Evolutionary conservation across 1,140 invertebrate species (phyloP), one percentile per base, ranked within the genome.

Genomic region (Neodiprion fabricii): DNA sequence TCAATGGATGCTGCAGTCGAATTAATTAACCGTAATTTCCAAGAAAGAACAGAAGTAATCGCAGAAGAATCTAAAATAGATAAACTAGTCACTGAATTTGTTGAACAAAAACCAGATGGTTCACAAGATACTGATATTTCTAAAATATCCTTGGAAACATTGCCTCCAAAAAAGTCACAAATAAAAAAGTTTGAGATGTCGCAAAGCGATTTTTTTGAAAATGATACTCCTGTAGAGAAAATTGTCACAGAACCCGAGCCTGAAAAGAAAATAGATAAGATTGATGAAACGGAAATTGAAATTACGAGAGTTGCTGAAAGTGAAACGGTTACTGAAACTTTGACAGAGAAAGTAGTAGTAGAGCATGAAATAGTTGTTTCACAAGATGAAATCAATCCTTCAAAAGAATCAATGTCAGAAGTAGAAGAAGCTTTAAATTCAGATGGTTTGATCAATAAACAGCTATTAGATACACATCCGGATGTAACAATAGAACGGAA

Each of bases 171-270:
- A 61, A 88, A 88, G 21, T 87, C 83, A 0, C 86, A 88, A 71
- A 88, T 86, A 12, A 89, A 89, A 76, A 89, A 87, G 70, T 88
- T 88, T 75, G 86, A 89, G 70, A 73, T 84, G 61, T 85, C 86
- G 0, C 85, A 86, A 72, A 77, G 84, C 50, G 84, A 87, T 77
- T 77, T 78, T 70, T 79, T 83, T 70, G 82, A 83, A 5, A 76
- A 74, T 47, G 72, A 78, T 69, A 12, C 70, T 21, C n/a, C 48
- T 4, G 23, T 23, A 71, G 48, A 71, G 12, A 71, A 71, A 48
- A 71, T 14, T 71, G 70, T 50, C 48, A 48, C 47, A 50, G 47
- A 40, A 71, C 70, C 70, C 7, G 70, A 47, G 14, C 40, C 70
- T 14, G 70, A 71, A 40, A 71, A 50, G n/a, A 71, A 48, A 49